Conservation (phyloP, 2,888 invertebrate genomes). For the Euplexia lucipara region DNA sequence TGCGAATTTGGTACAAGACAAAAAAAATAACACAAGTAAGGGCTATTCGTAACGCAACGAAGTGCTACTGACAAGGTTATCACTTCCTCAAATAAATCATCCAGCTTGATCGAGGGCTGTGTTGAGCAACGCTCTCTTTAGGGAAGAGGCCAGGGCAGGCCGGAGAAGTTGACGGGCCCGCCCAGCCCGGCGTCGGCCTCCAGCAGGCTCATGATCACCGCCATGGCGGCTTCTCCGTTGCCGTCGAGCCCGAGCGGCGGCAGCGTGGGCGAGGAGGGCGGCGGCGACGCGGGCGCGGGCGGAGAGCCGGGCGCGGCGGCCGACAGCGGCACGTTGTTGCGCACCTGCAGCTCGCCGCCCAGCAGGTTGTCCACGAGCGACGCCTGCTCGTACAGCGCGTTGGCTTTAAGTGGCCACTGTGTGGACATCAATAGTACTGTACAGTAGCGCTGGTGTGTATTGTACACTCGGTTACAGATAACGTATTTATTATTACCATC, state of each 20-base stretch:
- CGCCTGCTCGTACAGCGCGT: conserved; percentile 67
- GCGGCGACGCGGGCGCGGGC: conserved; percentile 62
- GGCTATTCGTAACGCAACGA: background rate
- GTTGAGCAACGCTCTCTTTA: conserved; percentile 69
- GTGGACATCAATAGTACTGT: conserved; percentile 20
- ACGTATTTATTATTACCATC: no score
- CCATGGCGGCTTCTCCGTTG: conserved; percentile 97
- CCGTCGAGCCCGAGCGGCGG: conserved; percentile 91
- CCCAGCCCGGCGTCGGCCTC: conserved; percentile 97
- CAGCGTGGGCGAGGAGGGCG: conserved; percentile 74
- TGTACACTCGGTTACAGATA: background rate
- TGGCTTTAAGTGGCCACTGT: conserved; percentile 60
- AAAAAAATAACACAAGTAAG: no score
- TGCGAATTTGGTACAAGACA: no score
- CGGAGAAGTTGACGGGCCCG: conserved; percentile 96
- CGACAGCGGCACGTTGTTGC: conserved; percentile 82
- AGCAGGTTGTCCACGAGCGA: conserved; percentile 78
- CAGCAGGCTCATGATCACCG: conserved; percentile 97
- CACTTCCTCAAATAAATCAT: conserved; percentile 9
- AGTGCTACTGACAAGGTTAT: conserved; percentile 1
- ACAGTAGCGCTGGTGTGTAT: background rate
- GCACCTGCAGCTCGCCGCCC: conserved; percentile 73
- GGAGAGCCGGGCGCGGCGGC: conserved; percentile 71
- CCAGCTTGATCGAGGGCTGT: background rate
- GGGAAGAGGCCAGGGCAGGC: conserved; percentile 96